Evolutionary conservation across 2,888 invertebrate species (phyloP), one percentile per base, ranked within the genome.

Genomic region (Andrena flavipes): DNA sequence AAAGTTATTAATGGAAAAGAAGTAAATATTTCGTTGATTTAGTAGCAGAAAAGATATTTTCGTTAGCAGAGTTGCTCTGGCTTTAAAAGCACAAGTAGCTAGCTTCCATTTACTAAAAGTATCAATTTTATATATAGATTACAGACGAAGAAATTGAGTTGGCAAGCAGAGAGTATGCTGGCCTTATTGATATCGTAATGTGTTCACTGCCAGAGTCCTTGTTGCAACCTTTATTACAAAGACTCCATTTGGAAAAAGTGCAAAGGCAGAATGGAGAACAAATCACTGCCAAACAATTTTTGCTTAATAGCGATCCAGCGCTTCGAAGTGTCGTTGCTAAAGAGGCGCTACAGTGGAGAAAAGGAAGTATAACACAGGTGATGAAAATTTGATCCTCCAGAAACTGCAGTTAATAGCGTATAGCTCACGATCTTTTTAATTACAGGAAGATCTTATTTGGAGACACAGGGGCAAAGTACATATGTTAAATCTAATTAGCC

Each of bases 271-370:
- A 90, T 72, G 91, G 92, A 80, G 91, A 93, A 89, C 91, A 92
- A 91, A 87, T 92, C 59, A 92, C 93, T 91, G 94, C 94, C 90
- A 94, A 94, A 91, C 92, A 94, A 86, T 94, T 94, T 91, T 90
- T 94, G 84, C 93, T 93, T 76, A 92, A 90, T 72, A 91, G 93
- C 16, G 97, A 98, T 92, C 96, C 97, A 33, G 97, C 97, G 5
- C 94, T 98, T 72, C 95, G 96, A 89, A 96, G 96, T 86, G 98
- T 98, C 13, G 97, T 98, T 70, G 97, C 97, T 71, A 98, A 98
- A 93, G 98, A 98, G 94, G 97, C 98, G 1, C 93, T 98, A 62
- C 97, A 98, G 88, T 98, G 97, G 96, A 96, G 96, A 88, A 96
- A 96, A 91, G 96, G 96, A 29, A 95, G 95, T 76, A 91, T 94